Evolutionary conservation across 2,113 vertebrate species (phyloP).

Genomic region (Lepidothrix coronata): DNA sequence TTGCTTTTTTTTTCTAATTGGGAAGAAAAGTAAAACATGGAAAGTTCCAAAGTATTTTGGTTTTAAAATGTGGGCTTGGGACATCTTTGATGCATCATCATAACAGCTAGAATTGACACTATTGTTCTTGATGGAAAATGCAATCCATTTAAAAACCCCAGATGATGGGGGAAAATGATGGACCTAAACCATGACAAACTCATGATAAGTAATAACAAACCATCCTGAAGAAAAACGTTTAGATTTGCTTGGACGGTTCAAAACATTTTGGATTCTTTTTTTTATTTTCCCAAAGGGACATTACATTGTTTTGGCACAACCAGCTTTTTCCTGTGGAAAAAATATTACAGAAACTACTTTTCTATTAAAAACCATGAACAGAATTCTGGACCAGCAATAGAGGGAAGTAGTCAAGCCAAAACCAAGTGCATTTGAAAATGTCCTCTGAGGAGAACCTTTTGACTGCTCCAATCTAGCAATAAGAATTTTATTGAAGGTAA

Average conservation of each 20-base stretch:
- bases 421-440: not conserved
- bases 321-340: constrained; percentile 32
- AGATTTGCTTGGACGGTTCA: not conserved
- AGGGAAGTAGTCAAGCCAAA: not conserved
- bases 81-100: not conserved
- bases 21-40: not conserved
- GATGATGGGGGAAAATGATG: not conserved
- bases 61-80: not conserved
- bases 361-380: not conserved
- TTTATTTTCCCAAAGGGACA: constrained; percentile 1
- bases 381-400: not conserved
- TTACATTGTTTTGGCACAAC: constrained; percentile 29
- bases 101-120: not conserved
- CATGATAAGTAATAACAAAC: not conserved
- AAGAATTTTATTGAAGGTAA: not conserved
- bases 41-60: not conserved
- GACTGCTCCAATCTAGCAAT: not conserved
- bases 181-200: constrained; percentile 5
- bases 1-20: constrained; percentile 23
- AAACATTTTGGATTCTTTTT: not conserved
- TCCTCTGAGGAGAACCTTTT: not conserved
- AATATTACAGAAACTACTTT: not conserved
- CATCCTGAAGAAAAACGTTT: constrained; percentile 6
- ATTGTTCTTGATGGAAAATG: constrained; percentile 15
- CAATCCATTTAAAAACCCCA: not conserved